These are phyloP conservation scores for Synergus laeviventris DNA, from an alignment of 2,888 invertebrate species.

Conservation along the genomic window DNA sequence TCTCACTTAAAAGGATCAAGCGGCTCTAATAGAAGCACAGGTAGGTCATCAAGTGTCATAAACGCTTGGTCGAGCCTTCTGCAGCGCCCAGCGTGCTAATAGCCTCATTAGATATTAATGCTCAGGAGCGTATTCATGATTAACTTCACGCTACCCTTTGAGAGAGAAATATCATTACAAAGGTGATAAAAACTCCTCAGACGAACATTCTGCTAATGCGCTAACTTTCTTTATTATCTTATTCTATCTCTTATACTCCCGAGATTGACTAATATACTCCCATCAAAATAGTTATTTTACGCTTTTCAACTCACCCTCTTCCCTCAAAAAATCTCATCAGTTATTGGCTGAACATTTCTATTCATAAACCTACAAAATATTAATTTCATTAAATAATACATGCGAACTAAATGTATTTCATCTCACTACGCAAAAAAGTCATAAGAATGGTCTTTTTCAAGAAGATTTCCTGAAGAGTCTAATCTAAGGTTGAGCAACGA, in stretches of 20 bases:
- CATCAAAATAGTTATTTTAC: constrained; percentile 21
- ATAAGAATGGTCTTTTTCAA: no score
- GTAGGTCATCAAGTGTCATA: constrained; percentile 69
- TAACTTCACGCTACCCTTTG: constrained; percentile 41
- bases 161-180: constrained; percentile 35
- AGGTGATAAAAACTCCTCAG: constrained; percentile 28
- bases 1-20: constrained; percentile 58
- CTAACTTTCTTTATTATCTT: constrained; percentile 24
- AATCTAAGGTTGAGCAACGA: no score
- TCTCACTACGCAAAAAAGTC: no score
- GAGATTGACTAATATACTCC: constrained; percentile 33
- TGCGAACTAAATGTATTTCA: no score
- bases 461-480: no score
- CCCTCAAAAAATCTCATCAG: neutral
- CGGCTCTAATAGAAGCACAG: constrained; percentile 58
- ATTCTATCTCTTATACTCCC: constrained; percentile 32
- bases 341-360: neutral
- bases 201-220: constrained; percentile 21
- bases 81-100: constrained; percentile 67
- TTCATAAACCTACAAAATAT: neutral
- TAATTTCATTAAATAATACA: neutral
- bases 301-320: neutral
- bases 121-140: constrained; percentile 51
- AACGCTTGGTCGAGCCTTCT: constrained; percentile 61
- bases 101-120: constrained; percentile 66